These are phyloP conservation scores for Drosophila mulleri DNA, from an alignment of 2,888 invertebrate genomes.

Conservation along the genomic window DNA sequence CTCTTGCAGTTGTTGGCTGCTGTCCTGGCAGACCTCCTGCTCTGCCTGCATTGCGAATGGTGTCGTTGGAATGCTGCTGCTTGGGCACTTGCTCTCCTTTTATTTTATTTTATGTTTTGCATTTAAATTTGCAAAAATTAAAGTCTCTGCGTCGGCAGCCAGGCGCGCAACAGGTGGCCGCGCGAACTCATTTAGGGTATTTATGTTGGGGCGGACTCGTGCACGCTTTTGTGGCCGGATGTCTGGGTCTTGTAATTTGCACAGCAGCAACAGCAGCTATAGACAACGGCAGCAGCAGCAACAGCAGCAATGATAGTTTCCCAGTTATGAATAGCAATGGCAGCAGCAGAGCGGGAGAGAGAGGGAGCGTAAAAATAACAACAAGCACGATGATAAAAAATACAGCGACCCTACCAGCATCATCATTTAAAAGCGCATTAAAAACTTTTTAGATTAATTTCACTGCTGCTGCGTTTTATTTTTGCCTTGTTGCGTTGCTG, in stretches of 20 bases:
- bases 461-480: conserved; percentile 62
- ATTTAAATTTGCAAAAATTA: conserved; percentile 80
- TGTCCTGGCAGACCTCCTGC: conserved; percentile 5
- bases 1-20: conserved; percentile 29
- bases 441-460: conserved; percentile 85
- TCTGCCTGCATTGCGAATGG: neutral
- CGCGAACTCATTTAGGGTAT: conserved; percentile 67
- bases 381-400: conserved; percentile 31
- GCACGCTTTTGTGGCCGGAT: conserved; percentile 61
- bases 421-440: conserved; percentile 84
- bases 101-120: conserved; percentile 33
- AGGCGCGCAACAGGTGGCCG: conserved; percentile 66
- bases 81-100: neutral
- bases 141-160: conserved; percentile 43
- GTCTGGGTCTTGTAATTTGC: conserved; percentile 76
- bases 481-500: conserved; percentile 46
- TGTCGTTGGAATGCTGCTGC: conserved; percentile 15
- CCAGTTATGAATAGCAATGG: conserved; percentile 35
- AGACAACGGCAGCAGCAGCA: conserved; percentile 26
- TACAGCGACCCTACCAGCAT: conserved; percentile 51
- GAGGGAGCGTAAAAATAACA: conserved; percentile 1
- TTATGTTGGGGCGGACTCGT: conserved; percentile 25
- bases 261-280: conserved; percentile 40
- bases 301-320: conserved; percentile 31
- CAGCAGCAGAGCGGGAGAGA: conserved; percentile 10